Base-by-base conservation (phyloP, 1,140 invertebrate genomes). In the Drosophila guanche region DNA sequence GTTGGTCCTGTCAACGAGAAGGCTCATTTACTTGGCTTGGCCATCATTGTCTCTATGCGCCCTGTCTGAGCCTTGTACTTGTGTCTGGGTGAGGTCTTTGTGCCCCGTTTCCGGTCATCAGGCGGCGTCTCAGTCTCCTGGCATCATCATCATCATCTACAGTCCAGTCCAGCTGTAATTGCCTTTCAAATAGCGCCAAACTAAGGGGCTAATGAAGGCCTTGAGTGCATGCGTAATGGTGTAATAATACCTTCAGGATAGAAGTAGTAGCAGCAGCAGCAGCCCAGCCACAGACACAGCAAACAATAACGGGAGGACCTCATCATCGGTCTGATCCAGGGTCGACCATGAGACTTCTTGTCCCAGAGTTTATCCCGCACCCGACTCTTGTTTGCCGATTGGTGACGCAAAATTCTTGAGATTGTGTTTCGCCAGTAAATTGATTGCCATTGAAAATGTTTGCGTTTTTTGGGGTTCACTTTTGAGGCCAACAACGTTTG, bases 201-300 rank as follows among this genome's bases (percentile, higher is more conserved):
- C 75, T 83, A 81, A 53, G 57, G 57, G 60, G 75, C 83, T 88
- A 88, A 88, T 88, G 78, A 88, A 88, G 69, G 84, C 78, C 78
- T 75, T 89, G 73, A 88, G 83, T 88, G 76, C 74, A 88, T 83
- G 79, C 60, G 83, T 88, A 88, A 88, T 88, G 84, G 83, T 83
- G 83, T 88, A 88, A 88, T 88, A 88, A 88, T 88, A 88, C 83
- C 83, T 83, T 27, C 59, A 73, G 73, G 78, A 59, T 61, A 75
- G 65, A 53, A 33, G 7, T 8, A 29, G 27, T 77, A 20, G 37
- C 33, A 45, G 63, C 43, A 37, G 42, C 16, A 20, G 16, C 62
- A 22, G 41, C 60, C 61, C 48, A 20, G 47, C 60, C 29, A 33
- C 29, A 33, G 33, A 12, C 33, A 69, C 65, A 65, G 52, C 40